These are phyloP conservation scores for Pristionchus exspectatus DNA, from an alignment of 2,888 invertebrate genomes.

Conservation along the genomic window DNA sequence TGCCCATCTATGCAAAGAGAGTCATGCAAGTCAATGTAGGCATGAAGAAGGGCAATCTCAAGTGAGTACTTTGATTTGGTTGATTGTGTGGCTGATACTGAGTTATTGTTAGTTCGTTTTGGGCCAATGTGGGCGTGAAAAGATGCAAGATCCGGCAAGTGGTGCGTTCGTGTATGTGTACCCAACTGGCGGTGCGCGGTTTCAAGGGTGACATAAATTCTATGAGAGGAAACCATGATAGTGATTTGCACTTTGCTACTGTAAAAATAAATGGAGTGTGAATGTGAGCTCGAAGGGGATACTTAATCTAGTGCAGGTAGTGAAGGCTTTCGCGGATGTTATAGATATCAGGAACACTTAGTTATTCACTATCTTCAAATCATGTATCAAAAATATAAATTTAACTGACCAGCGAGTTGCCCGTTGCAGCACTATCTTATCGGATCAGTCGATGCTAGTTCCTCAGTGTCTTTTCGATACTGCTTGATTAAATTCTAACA, in stretches of 20 bases:
- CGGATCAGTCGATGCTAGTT: too few species aligned
- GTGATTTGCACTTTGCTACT: neutral
- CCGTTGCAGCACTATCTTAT: neutral
- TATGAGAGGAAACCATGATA: neutral
- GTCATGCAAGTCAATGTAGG: conserved; percentile 76
- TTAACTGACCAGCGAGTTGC: neutral
- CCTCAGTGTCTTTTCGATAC: neutral
- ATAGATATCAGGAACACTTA: too few species aligned
- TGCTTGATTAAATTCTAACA: too few species aligned
- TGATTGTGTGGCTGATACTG: too few species aligned
- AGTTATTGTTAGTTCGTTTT: too few species aligned
- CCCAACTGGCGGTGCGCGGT: neutral
- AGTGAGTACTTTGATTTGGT: conserved; percentile 60
- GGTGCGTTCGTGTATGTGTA: neutral
- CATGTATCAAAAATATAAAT: too few species aligned
- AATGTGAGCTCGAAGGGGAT: too few species aligned
- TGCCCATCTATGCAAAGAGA: conserved; percentile 69
- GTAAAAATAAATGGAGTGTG: too few species aligned
- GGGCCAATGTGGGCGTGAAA: neutral
- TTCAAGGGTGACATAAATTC: neutral
- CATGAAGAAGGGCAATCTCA: conserved; percentile 71
- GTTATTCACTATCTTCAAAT: too few species aligned
- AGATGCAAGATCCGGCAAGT: neutral
- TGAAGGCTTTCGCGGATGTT: too few species aligned
- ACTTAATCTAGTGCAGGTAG: too few species aligned